Evolutionary conservation across 1,140 invertebrate species (phyloP).

Genomic region (Adelges cooleyi): DNA sequence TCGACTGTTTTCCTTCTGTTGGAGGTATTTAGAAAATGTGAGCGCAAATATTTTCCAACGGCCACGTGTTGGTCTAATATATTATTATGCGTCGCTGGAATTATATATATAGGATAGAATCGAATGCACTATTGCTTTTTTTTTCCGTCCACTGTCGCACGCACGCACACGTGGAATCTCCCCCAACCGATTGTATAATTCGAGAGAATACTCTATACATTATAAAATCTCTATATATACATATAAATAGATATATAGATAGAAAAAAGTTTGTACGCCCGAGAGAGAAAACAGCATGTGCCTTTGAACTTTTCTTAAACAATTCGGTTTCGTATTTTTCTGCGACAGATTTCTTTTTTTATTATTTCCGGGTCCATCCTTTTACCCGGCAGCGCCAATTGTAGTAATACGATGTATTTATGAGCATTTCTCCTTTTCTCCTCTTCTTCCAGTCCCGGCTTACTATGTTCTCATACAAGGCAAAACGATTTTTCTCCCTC

Average conservation of each 20-base stretch:
- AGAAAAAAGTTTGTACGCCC: no score
- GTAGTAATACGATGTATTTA: neutral
- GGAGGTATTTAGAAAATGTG: neutral
- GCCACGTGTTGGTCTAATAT: neutral
- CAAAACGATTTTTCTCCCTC: neutral
- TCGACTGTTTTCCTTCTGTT: neutral
- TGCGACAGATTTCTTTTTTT: neutral
- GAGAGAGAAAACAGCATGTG: constrained; percentile 1
- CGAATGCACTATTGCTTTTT: neutral
- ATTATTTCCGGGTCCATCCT: neutral
- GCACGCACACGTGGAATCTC: neutral
- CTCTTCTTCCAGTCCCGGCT: neutral
- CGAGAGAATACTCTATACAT: neutral
- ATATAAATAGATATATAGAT: no score
- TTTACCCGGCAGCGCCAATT: no score
- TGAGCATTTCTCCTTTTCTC: neutral
- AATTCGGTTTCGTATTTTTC: constrained; percentile 1
- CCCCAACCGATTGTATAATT: neutral
- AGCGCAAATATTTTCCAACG: neutral
- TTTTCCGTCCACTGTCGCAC: neutral
- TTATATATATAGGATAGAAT: no score
- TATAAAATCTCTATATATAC: no score
- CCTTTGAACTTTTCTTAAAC: constrained; percentile 18
- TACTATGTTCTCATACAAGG: neutral
- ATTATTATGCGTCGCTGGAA: no score